Conservation (phyloP, 2,888 invertebrate species). For the Noctua janthina region DNA sequence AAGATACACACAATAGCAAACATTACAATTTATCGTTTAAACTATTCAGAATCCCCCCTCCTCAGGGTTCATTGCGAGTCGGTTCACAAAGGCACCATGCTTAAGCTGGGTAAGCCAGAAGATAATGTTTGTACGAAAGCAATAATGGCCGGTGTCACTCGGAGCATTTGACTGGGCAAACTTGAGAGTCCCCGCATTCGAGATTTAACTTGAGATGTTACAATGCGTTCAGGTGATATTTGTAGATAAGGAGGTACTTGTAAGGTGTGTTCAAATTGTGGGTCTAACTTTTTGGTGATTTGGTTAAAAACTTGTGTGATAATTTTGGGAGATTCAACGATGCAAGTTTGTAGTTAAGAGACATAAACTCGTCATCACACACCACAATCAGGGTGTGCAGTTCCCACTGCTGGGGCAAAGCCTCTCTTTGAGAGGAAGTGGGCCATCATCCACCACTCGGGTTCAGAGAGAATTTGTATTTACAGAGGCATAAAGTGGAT, state of each 20-base stretch:
- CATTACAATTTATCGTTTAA: conserved; percentile 65
- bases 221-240: conserved; percentile 63
- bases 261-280: conserved; percentile 39
- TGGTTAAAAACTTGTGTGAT: not conserved
- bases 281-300: conserved; percentile 3
- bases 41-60: conserved; percentile 61
- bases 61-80: conserved; percentile 56
- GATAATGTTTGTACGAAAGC: conserved; percentile 86
- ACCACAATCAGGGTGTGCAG: not conserved
- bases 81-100: conserved; percentile 67
- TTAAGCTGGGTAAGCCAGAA: conserved; percentile 78
- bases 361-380: not conserved
- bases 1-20: conserved; percentile 45
- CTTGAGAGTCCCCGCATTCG: conserved; percentile 69
- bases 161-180: conserved; percentile 87
- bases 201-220: conserved; percentile 68
- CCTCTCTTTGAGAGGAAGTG: too few species aligned
- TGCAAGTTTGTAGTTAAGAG: not conserved
- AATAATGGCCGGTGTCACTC: conserved; percentile 86
- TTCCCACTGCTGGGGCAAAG: not conserved
- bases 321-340: not conserved
- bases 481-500: too few species aligned
- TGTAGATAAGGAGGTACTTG: conserved; percentile 49
- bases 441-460: too few species aligned
- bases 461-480: too few species aligned